Percentiles rank a stretch among this genome's conserved stretches.
These are phyloP conservation scores for Alitta virens DNA, from an alignment of 2,888 invertebrate species.

Conservation along the genomic window DNA sequence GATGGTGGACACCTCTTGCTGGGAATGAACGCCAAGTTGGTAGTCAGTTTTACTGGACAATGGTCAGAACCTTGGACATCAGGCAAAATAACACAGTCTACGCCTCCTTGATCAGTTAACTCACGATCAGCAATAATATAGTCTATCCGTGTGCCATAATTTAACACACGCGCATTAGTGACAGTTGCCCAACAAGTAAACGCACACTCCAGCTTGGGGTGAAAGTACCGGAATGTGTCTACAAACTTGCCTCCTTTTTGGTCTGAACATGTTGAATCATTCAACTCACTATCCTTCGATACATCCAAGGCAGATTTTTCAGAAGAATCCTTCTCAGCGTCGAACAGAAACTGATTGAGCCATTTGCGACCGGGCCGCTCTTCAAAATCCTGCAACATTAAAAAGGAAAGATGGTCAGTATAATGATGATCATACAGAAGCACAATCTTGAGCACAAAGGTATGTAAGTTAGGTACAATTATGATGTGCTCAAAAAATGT, in stretches of 20 bases:
- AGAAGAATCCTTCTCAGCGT: background rate
- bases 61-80: conserved; percentile 60
- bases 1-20: conserved; percentile 49
- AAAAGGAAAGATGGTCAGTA: too few relatives aligned
- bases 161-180: conserved; percentile 58
- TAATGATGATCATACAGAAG: too few relatives aligned
- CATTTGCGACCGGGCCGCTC: conserved; percentile 49
- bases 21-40: conserved; percentile 37
- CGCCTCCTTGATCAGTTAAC: background rate
- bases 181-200: conserved; percentile 61
- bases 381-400: conserved; percentile 41
- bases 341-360: conserved; percentile 50
- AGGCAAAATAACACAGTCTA: conserved; percentile 42
- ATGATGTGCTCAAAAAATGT: too few relatives aligned
- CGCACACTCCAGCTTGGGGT: conserved; percentile 54
- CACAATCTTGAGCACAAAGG: too few relatives aligned
- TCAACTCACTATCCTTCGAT: too few relatives aligned
- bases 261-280: too few relatives aligned
- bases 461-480: too few relatives aligned
- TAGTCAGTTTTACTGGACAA: conserved; percentile 58
- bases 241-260: conserved; percentile 40
- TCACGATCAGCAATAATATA: conserved; percentile 57
- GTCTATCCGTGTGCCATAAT: conserved; percentile 61
- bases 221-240: conserved; percentile 58
- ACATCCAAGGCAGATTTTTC: too few relatives aligned